phyloP scores from a whole-genome alignment of 2,113 vertebrate genomes.

The Esox niger region DNA sequence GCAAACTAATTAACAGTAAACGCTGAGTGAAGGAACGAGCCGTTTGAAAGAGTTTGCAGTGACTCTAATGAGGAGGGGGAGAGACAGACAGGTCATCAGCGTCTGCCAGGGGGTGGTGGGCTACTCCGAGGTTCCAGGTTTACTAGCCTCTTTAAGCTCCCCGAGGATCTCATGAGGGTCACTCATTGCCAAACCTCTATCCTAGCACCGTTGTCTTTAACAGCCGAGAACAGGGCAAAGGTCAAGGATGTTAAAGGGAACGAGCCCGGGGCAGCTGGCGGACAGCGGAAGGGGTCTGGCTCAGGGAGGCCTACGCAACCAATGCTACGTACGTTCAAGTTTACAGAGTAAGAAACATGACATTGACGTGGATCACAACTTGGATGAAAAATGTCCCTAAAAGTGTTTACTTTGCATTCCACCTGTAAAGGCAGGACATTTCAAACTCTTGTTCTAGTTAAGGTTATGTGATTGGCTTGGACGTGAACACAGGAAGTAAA shows the following conservation, averaged over 20 bases:
- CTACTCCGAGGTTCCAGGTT: slow-evolving; percentile 64
- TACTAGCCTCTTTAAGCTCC: slow-evolving; percentile 70
- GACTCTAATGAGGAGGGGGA: slow-evolving; percentile 73
- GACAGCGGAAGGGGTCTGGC: slow-evolving; percentile 6
- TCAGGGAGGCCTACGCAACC: background rate
- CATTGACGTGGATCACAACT: background rate
- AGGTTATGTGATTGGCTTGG: too few relatives aligned
- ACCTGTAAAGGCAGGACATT: background rate
- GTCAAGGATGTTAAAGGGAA: slow-evolving; percentile 51
- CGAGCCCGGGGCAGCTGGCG: slow-evolving; percentile 43
- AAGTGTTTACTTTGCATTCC: background rate
- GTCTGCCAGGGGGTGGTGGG: slow-evolving; percentile 39
- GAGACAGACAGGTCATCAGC: slow-evolving; percentile 53
- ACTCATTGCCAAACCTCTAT: slow-evolving; percentile 65
- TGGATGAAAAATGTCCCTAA: background rate
- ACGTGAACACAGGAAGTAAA: too few relatives aligned
- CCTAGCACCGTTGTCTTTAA: slow-evolving; percentile 63
- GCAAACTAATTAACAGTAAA: slow-evolving; percentile 91
- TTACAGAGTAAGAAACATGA: background rate
- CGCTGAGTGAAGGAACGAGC: slow-evolving; percentile 81
- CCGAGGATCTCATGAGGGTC: slow-evolving; percentile 69
- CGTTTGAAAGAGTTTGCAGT: slow-evolving; percentile 85
- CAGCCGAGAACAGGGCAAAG: slow-evolving; percentile 49
- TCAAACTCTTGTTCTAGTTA: too few relatives aligned
- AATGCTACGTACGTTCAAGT: background rate